Conservation (phyloP, 1,140 invertebrate genomes). For the Oncopodura yosiiana region DNA sequence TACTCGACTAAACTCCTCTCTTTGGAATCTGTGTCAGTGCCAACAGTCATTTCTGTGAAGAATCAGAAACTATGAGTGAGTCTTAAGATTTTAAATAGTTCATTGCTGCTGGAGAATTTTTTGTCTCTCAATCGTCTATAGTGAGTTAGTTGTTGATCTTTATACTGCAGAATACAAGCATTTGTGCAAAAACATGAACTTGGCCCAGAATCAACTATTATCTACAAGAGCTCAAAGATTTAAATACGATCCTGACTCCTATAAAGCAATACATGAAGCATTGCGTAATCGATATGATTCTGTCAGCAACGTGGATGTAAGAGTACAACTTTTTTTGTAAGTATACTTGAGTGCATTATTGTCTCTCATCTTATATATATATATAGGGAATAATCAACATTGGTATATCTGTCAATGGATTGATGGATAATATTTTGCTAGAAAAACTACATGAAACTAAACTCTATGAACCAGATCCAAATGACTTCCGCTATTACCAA, state of each 20-base stretch:
- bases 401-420: slow-evolving; percentile 20
- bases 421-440: slow-evolving; percentile 24
- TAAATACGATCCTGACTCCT: slow-evolving; percentile 9
- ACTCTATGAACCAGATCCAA: neutral
- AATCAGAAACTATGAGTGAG: too few relatives aligned
- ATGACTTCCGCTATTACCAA: slow-evolving; percentile 25
- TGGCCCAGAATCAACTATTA: too few relatives aligned
- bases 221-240: slow-evolving; percentile 11
- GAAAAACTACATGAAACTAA: neutral
- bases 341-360: neutral
- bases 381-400: slow-evolving; percentile 23
- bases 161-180: too few relatives aligned
- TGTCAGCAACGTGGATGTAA: too few relatives aligned
- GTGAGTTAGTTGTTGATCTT: too few relatives aligned
- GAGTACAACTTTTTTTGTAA: neutral
- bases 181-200: too few relatives aligned
- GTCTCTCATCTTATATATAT: neutral
- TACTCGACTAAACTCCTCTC: too few relatives aligned
- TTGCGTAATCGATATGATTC: neutral
- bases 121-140: too few relatives aligned
- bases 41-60: too few relatives aligned
- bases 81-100: too few relatives aligned
- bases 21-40: too few relatives aligned
- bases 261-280: slow-evolving; percentile 7
- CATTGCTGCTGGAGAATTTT: too few relatives aligned